Evolutionary conservation across 2,797 vertebrate genomes (phyloP).

Genomic region (Okamejei kenojei): DNA sequence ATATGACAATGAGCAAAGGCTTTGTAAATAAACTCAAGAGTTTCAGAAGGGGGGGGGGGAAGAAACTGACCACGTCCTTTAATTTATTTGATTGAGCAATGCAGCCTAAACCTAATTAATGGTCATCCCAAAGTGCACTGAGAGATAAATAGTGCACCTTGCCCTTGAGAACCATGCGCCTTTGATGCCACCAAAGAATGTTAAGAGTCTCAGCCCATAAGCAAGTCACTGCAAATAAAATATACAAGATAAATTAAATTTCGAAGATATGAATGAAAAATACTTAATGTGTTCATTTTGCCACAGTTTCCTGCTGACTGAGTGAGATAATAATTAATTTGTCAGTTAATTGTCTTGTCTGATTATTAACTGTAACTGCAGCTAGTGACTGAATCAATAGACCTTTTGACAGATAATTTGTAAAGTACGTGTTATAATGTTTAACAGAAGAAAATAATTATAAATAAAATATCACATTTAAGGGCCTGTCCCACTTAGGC

Average conservation of each 20-base stretch:
- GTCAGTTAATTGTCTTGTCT: neutral
- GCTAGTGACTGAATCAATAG: slow-evolving; percentile 15
- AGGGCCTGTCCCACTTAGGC: no score
- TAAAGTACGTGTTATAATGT: neutral
- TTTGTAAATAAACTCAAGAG: neutral
- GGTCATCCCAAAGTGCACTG: neutral
- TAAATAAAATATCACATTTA: neutral
- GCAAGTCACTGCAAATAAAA: neutral
- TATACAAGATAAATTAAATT: neutral
- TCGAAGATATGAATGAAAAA: slow-evolving; percentile 2
- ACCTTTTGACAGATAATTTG: neutral
- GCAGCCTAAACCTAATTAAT: neutral
- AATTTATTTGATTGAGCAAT: neutral
- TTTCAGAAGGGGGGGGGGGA: neutral
- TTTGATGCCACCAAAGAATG: neutral
- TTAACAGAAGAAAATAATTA: slow-evolving; percentile 12
- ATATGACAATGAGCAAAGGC: neutral
- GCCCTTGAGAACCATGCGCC: neutral
- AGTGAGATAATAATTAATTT: slow-evolving; percentile 33
- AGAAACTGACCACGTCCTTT: neutral
- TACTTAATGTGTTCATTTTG: neutral
- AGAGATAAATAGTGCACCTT: neutral
- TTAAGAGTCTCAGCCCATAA: neutral
- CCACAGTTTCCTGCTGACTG: neutral
- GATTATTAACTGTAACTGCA: slow-evolving; percentile 1